Base-by-base conservation (phyloP, 2,797 vertebrate species). In the Mastacembelus armatus region DNA sequence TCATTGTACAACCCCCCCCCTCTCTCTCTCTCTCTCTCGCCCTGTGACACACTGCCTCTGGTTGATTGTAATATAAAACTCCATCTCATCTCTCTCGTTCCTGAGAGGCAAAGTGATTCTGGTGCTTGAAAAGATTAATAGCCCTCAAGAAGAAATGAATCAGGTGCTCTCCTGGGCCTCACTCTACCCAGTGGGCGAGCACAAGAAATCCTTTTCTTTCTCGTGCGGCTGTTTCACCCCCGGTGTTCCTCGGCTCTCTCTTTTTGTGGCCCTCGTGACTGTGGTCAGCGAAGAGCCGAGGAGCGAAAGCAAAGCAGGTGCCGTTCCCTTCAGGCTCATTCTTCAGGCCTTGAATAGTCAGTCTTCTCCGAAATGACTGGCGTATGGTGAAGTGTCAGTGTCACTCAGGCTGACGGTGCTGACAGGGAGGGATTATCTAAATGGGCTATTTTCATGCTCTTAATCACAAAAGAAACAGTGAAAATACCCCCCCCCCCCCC, bases 111-210 rank as follows among this genome's bases (percentile, higher is more conserved):
- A 90, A 92, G 91, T 88, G 89, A 93, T 92, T 92, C 87, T 83
- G 83, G 85, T 92, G 83, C 92, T 94, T 90, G 88, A 88, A 88
- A 89, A 92, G 92, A 93, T 93, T 83, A 93, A 94, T 93, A 89
- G 89, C 91, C 88, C 92, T 91, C 80, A 72, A 92, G 89, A 86
- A 93, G 90, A 89, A 92, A 92, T 92, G 82, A 93, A 93, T 93
- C 91, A 89, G 89, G 83, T 82, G 84, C 86, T 93, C 91, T 89
- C 88, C 30, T 45, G 83, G 86, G 90, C 81, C 81, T 69, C 81
- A 82, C 80, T 89, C 85, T 69, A n/a, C 89, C 81, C 80, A 73
- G 69, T 83, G 86, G 76, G 57, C 49, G 69, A 68, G 72, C 84
- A 87, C 87, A 90, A 86, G 71, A 86, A 86, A 86, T 86, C 70